phyloP scores from a whole-genome alignment of 1,140 invertebrate genomes.

The Gonioctena quinquepunctata region DNA sequence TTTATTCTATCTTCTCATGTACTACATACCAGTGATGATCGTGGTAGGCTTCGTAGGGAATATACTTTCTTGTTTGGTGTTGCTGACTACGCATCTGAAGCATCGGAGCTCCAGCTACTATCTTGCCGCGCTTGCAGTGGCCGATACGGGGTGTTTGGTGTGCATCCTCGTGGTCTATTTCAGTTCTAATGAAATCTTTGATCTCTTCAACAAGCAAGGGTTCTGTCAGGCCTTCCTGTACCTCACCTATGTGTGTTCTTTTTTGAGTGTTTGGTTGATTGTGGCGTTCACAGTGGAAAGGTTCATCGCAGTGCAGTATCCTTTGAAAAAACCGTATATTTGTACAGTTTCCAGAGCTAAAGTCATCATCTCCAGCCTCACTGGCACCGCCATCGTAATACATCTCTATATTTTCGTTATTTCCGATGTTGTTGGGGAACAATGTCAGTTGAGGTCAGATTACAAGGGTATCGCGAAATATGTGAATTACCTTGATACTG shows the following conservation, averaged over 20 bases:
- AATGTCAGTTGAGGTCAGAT: slow-evolving; percentile 54
- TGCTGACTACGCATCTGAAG: slow-evolving; percentile 71
- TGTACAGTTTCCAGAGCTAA: slow-evolving; percentile 80
- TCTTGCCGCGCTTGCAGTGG: slow-evolving; percentile 73
- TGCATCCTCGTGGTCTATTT: slow-evolving; percentile 71
- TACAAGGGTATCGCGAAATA: slow-evolving; percentile 62
- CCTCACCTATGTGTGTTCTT: slow-evolving; percentile 69
- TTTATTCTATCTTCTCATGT: slow-evolving; percentile 49
- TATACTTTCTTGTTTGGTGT: slow-evolving; percentile 73
- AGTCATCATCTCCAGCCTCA: slow-evolving; percentile 54
- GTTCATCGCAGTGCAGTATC: slow-evolving; percentile 82
- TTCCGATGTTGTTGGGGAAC: slow-evolving; percentile 29
- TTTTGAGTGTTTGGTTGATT: slow-evolving; percentile 80
- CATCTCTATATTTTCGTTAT: slow-evolving; percentile 48
- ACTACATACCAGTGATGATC: slow-evolving; percentile 73
- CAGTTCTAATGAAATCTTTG: slow-evolving; percentile 62
- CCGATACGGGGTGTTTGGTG: slow-evolving; percentile 74
- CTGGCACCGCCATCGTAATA: slow-evolving; percentile 32
- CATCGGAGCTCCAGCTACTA: slow-evolving; percentile 79
- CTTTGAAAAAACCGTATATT: slow-evolving; percentile 72
- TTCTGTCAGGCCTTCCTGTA: slow-evolving; percentile 78
- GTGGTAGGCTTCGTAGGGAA: slow-evolving; percentile 65
- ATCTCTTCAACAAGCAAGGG: slow-evolving; percentile 63
- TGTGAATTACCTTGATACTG: slow-evolving; percentile 72
- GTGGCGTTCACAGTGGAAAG: slow-evolving; percentile 86